Percentiles rank a stretch among this genome's conserved stretches.
Conservation (phyloP, 2,888 invertebrate genomes). For the Hymenopus coronatus region DNA sequence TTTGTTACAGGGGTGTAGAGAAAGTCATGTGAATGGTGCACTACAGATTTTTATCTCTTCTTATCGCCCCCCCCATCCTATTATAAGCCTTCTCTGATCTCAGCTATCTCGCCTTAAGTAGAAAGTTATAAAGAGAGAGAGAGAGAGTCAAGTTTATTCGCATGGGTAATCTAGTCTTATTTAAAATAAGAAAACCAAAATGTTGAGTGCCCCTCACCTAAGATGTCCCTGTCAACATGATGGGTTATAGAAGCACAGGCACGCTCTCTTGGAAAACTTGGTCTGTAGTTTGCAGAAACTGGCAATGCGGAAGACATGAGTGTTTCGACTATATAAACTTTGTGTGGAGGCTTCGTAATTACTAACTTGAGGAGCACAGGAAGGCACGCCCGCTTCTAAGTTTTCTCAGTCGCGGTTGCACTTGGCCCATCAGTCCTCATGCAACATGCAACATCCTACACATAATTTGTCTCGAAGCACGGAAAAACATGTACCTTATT, state of each 20-base stretch:
- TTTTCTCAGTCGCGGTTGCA: not conserved
- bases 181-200: too few relatives aligned
- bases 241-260: not conserved
- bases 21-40: too few relatives aligned
- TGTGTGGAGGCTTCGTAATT: not conserved
- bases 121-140: too few relatives aligned
- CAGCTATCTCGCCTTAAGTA: too few relatives aligned
- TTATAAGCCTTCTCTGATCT: too few relatives aligned
- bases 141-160: too few relatives aligned
- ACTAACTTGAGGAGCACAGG: not conserved
- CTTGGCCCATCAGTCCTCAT: not conserved
- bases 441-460: not conserved
- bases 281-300: not conserved
- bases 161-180: too few relatives aligned
- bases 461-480: not conserved
- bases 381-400: not conserved
- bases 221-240: not conserved
- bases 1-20: too few relatives aligned
- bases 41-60: too few relatives aligned
- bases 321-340: not conserved
- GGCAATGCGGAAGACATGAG: not conserved
- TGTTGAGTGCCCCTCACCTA: too few relatives aligned
- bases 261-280: not conserved
- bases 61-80: too few relatives aligned
- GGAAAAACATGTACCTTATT: not conserved